Base-by-base conservation (phyloP, 2,797 vertebrate species). In the Danionella dracula region DNA sequence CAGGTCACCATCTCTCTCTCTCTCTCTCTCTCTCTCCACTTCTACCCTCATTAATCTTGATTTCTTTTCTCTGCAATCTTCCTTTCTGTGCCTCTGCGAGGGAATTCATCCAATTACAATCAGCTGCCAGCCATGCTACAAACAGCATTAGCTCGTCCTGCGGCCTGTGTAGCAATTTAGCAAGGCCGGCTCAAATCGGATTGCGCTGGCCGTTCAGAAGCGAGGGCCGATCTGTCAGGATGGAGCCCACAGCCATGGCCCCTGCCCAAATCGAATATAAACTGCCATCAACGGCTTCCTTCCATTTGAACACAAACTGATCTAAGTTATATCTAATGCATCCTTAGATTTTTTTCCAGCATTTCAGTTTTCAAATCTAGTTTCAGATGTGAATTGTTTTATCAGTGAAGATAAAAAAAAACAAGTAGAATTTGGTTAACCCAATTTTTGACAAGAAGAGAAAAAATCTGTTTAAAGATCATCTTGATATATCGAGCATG, bases 61-160 rank as follows among this genome's bases (percentile, higher is more conserved):
- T 90, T 87, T 88, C 84, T 75, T 80, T 44, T n/a, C n/a, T n/a
- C n/a, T n/a, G n/a, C n/a, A n/a, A n/a, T 75, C 82, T 78, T 79
- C 78, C 76, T 23, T 19, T 83, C 86, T 9, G 10, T 88, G 84
- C 85, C 87, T 88, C 89, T 90, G 89, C 89, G 86, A 89, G 89
- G 89, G 89, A 91, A 91, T 91, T 91, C 88, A 91, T 91, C 88
- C 86, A 86, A 91, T 91, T 89, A 91, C 83, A 89, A 90, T 88
- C 87, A 90, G 85, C 85, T 86, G 79, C 77, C 64, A 78, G 76
- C 85, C 80, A 89, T 57, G 71, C 87, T 86, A 73, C 79, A 90
- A 90, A 90, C 89, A 85, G 81, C 83, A 88, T 89, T 86, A 89
- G 11, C 70, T 76, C 61, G 81, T 82, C 82, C 76, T 82, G 78